Evolutionary conservation across 2,888 invertebrate genomes (phyloP), one percentile per base, ranked within the genome.

Genomic region (Netelia inedita): DNA sequence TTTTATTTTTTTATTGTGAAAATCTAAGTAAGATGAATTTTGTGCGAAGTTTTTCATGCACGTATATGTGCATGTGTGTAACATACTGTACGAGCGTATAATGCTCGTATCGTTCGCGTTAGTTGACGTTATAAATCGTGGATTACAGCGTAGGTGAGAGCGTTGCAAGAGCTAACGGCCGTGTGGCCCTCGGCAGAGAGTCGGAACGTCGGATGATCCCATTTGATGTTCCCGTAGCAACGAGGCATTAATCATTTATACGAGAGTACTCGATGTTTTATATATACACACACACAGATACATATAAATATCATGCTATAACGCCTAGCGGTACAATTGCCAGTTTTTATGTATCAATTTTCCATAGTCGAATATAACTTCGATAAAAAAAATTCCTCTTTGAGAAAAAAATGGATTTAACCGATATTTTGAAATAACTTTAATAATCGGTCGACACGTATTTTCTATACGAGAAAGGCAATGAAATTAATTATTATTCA

Each of bases 71-170:
- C 6, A 6, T 35, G 35, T 8, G 35, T 35, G 35, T 35, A 35
- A 35, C 35, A 35, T 35, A 35, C 35, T 79, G 76, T 73, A 79
- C 66, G 78, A 75, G 75, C 71, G 76, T 84, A 83, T 83, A 84
- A 82, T 78, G 74, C 78, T 78, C 80, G 75, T 76, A 69, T 75
- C 66, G 71, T 73, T 82, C 73, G 85, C 80, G 81, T 85, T 86
- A 83, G 78, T 85, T 79, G 84, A 86, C 84, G 88, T 89, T 89
- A 89, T 90, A 90, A 91, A 90, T 90, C 89, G 88, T 88, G 86
- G 87, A 89, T 90, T 90, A 90, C 88, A 87, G 88, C 87, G 87
- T 87, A 89, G 89, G 85, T 87, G 89, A 89, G 90, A 89, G 87
- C 86, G 87, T 83, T 81, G 86, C 85, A 85, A 41, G 35, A 23